Evolutionary conservation across 2,888 invertebrate genomes (phyloP), one percentile per base, ranked within the genome.

Genomic region (Megamerina dolium): DNA sequence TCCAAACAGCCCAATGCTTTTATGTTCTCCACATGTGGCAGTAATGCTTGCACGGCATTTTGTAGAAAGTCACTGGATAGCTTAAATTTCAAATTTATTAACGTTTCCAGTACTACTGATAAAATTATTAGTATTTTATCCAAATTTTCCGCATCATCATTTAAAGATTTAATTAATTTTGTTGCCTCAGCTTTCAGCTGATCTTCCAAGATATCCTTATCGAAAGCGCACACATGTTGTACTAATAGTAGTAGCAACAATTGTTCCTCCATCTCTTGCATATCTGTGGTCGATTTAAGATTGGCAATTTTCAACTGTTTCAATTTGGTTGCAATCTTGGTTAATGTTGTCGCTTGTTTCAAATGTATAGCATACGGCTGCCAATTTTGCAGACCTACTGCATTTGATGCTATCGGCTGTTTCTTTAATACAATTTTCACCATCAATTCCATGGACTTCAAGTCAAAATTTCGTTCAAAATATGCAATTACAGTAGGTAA

Each of bases 371-470:
- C 75, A 64, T 85, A 87, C 53, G 78, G 78, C 0, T 74, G 77
- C 85, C 86, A 86, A 14, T 76, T 73, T 44, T 73, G 65, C 8
- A 83, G 61, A 49, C 76, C 75, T 2, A 77, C 73, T 1, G 83
- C 83, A 64, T 76, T 70, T 1, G 83, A 73, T 6, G 77, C 77
- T 1, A 81, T 64, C 1, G 84, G 81, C 5, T 81, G 75, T 65
- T 88, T 89, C 38, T 73, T 72, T 27, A 81, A 58, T 27, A 88
- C 73, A 37, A 90, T 75, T 60, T 80, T 80, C 0, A 81, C 75
- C 13, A 88, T 64, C 19, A 85, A 73, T 34, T 75, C 68, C 55
- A 87, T 72, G 3, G 77, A 75, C 27, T 76, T 69, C 26, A 63
- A 60, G 51, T 81, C 76, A 42, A 81, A 77, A 43, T 74, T 66